Evolutionary conservation across 2,888 invertebrate species (phyloP).

Genomic region (Formica aserva): DNA sequence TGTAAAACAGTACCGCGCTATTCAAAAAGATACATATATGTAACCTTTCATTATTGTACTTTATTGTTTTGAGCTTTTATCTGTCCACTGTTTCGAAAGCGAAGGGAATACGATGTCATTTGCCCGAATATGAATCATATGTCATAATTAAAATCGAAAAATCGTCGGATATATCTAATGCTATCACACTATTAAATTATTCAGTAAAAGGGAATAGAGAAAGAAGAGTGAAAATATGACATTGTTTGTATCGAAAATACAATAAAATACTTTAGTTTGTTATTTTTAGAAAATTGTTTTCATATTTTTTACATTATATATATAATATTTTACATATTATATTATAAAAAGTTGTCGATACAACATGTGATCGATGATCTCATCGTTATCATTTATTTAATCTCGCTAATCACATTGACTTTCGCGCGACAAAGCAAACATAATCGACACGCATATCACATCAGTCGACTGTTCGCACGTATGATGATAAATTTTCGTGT

Average conservation of each 20-base stretch:
- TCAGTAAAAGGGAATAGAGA: background rate
- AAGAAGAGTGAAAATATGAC: background rate
- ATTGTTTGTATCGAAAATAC: slow-evolving; percentile 13
- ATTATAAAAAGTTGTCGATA: slow-evolving; percentile 40
- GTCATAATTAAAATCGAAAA: background rate
- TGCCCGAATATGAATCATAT: background rate
- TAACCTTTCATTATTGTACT: slow-evolving; percentile 57
- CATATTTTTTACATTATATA: slow-evolving; percentile 33
- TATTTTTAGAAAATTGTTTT: slow-evolving; percentile 38
- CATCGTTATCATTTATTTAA: slow-evolving; percentile 6
- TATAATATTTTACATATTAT: slow-evolving; percentile 20
- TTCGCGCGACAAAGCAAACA: slow-evolving; percentile 35
- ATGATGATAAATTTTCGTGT: slow-evolving; percentile 66
- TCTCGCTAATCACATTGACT: slow-evolving; percentile 13
- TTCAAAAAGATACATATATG: slow-evolving; percentile 27
- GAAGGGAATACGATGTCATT: slow-evolving; percentile 7
- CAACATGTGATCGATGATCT: slow-evolving; percentile 3
- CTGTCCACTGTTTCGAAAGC: background rate
- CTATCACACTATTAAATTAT: background rate
- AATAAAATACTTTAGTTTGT: slow-evolving; percentile 34
- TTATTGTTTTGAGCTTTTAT: slow-evolving; percentile 55
- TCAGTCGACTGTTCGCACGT: slow-evolving; percentile 67
- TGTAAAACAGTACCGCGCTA: slow-evolving; percentile 47
- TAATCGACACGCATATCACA: slow-evolving; percentile 38
- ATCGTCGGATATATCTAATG: background rate